Conservation (phyloP, 2,888 invertebrate species). For the Pristionchus fissidentatus region DNA sequence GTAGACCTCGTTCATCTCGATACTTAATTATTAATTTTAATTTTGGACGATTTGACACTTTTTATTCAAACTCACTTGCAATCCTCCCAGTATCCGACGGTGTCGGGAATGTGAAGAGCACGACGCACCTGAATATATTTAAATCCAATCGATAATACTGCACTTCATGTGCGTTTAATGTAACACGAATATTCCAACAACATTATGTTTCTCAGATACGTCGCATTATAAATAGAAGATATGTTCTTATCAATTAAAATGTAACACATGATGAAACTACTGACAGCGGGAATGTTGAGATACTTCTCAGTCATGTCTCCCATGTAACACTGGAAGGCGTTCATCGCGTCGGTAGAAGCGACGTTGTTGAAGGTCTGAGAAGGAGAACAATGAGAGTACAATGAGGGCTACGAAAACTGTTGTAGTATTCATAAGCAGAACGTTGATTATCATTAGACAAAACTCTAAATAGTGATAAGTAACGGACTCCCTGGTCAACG, state of each 20-base stretch:
- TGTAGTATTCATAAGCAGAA: neutral
- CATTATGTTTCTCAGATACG: no score
- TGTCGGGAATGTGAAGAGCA: slow-evolving; percentile 65
- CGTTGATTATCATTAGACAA: neutral
- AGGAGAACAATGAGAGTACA: no score
- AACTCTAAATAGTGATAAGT: neutral
- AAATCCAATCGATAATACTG: neutral
- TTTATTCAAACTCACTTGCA: slow-evolving; percentile 57
- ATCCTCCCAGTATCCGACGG: slow-evolving; percentile 54
- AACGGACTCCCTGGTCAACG: slow-evolving; percentile 61
- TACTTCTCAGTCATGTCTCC: slow-evolving; percentile 59
- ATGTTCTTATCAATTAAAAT: neutral
- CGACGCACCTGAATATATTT: slow-evolving; percentile 42
- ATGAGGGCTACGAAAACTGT: neutral
- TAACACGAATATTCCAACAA: neutral
- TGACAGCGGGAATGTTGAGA: slow-evolving; percentile 56
- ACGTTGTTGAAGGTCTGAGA: slow-evolving; percentile 56
- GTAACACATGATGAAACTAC: neutral
- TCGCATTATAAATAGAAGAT: neutral
- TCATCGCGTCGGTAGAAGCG: slow-evolving; percentile 63
- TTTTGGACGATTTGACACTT: neutral
- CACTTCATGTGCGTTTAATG: no score
- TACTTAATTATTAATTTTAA: slow-evolving; percentile 53
- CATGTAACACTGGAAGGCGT: slow-evolving; percentile 60
- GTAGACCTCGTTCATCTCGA: slow-evolving; percentile 63